Evolutionary conservation across 2,888 invertebrate genomes (phyloP).

Genomic region (Ypsolopha sequella): DNA sequence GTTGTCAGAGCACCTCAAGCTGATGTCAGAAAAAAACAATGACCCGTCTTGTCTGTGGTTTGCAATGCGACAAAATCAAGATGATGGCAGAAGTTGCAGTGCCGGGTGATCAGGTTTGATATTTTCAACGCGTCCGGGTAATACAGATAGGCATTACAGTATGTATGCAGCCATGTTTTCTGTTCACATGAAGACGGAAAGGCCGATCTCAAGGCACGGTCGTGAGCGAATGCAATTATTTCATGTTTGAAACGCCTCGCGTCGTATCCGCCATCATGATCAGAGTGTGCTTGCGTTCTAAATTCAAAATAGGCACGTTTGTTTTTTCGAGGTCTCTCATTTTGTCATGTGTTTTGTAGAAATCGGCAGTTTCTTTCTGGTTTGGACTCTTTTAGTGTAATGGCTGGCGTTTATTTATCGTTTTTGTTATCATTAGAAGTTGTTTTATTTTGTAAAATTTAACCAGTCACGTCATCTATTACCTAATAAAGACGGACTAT

Average conservation of each 20-base stretch:
- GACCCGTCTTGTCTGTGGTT: conserved; percentile 45
- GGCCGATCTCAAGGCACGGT: conserved; percentile 53
- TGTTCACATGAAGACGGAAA: conserved; percentile 19
- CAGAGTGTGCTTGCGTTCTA: neutral
- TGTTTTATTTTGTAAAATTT: too few relatives aligned
- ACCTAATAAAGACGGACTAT: too few relatives aligned
- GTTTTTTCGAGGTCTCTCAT: neutral
- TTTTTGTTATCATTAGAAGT: too few relatives aligned
- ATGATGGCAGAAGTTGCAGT: neutral
- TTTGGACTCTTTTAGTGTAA: neutral
- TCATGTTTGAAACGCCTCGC: conserved; percentile 18
- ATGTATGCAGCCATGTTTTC: conserved; percentile 26
- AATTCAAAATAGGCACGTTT: neutral
- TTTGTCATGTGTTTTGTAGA: neutral
- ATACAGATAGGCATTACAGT: conserved; percentile 42
- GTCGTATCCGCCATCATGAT: conserved; percentile 42
- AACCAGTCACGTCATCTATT: too few relatives aligned
- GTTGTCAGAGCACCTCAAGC: conserved; percentile 26
- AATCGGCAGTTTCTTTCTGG: neutral
- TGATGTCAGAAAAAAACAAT: conserved; percentile 36
- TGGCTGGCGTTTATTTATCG: neutral
- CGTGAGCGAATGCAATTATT: conserved; percentile 54
- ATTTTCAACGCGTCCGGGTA: conserved; percentile 35
- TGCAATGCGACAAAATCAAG: conserved; percentile 49
- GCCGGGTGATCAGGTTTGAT: conserved; percentile 27